Evolutionary conservation across 2,888 invertebrate genomes (phyloP).

Genomic region (Pteria penguin): DNA sequence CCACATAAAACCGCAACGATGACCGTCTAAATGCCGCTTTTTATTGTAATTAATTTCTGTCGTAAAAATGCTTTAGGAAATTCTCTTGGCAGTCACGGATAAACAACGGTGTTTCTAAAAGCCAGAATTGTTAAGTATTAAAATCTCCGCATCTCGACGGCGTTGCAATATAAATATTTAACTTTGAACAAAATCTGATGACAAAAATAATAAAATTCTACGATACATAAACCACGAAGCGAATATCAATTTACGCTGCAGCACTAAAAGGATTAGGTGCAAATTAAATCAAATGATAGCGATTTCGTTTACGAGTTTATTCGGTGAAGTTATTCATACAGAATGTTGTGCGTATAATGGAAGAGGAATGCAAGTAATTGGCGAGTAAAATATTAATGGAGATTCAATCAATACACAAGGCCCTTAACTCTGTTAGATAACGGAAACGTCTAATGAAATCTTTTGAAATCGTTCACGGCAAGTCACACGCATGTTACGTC

Average conservation of each 20-base stretch:
- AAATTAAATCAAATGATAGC: background rate
- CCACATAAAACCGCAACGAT: background rate
- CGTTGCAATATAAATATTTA: constrained; percentile 1
- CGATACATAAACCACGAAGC: background rate
- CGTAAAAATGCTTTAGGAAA: background rate
- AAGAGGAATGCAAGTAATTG: background rate
- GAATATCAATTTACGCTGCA: background rate
- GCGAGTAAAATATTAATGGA: background rate
- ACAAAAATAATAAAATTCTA: constrained; percentile 5
- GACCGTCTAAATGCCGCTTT: background rate
- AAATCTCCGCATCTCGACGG: background rate
- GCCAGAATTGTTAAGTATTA: background rate
- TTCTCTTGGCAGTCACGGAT: background rate
- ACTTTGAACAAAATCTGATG: background rate
- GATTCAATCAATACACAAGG: too few relatives aligned
- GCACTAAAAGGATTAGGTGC: constrained; percentile 1
- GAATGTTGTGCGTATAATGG: background rate
- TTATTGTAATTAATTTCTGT: constrained; percentile 14
- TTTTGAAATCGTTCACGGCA: too few relatives aligned
- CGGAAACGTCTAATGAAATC: too few relatives aligned
- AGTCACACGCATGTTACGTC: too few relatives aligned
- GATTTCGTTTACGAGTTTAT: background rate
- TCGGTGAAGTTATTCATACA: background rate
- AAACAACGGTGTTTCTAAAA: background rate
- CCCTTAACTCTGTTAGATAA: too few relatives aligned